Base-by-base conservation (phyloP, 2,888 invertebrate genomes). In the Erebia aethiops region DNA sequence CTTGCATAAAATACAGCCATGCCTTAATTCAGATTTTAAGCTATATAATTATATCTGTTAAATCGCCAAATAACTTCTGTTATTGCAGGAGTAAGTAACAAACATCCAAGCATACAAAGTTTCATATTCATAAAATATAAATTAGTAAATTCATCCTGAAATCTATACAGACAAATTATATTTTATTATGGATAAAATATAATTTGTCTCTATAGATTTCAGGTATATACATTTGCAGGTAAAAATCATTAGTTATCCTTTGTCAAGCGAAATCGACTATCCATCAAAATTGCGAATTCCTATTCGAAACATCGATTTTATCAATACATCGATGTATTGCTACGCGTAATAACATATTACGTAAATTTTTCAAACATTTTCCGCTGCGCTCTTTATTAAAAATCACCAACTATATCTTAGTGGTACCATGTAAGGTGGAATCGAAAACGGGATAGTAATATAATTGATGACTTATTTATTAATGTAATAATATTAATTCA, bases 261-360 rank as follows among this genome's bases (percentile, higher is more conserved):
- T 70, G 56, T 70, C 70, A 60, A 8, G 18, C 49, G 58, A 52
- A 65, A 65, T 65, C 64, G 70, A 64, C 60, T 46, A 70, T 70
- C 60, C 64, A 58, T 70, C 70, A 70, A 70, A 64, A 69, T 52
- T 49, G 60, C 64, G 62, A 70, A 60, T 65, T 46, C 58, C 64
- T 21, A 69, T 69, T 56, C 56, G 26, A 69, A 62, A 68, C 52
- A 46, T 57, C 69, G 62, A 56, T 46, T 43, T 56, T 68, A 68
- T 52, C 52, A 61, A 66, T 58, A 60, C 43, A 43, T 43, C 52
- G 54, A 69, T 43, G 61, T 61, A 63, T 43, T 56, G 63, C 21
- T 57, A 67, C 67, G 49, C 26, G 67, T 67, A 58, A 67, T 58
- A 67, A 67, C 58, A 21, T 67, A 65, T 65, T 56, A 65, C 65